These are phyloP conservation scores for Gobius niger DNA, from an alignment of 2,113 vertebrate genomes.

Conservation along the genomic window DNA sequence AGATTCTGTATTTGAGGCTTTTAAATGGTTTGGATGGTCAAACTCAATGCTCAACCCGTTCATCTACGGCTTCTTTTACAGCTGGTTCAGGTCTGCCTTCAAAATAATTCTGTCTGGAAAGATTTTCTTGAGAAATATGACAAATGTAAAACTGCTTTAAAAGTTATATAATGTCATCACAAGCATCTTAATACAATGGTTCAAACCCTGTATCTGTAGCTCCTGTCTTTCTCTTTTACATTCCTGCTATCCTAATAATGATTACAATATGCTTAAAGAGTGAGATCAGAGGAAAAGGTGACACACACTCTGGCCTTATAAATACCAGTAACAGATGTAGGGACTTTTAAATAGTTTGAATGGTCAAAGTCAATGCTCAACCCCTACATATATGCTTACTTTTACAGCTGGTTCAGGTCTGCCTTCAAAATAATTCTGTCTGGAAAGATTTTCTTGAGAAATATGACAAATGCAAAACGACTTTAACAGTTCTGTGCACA, in stretches of 20 bases:
- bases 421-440: constrained; percentile 15
- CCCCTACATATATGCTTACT: constrained; percentile 45
- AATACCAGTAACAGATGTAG: constrained; percentile 8
- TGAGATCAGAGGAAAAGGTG: constrained; percentile 27
- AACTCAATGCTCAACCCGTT: too few relatives aligned
- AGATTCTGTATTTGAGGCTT: constrained; percentile 5
- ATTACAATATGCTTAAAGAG: constrained; percentile 23
- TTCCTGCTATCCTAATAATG: constrained; percentile 26
- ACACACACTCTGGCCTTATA: constrained; percentile 21
- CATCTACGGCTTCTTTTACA: constrained; percentile 45
- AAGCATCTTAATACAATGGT: background rate
- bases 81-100: constrained; percentile 37
- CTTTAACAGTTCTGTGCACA: too few relatives aligned
- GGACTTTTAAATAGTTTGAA: constrained; percentile 24
- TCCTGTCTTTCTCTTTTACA: constrained; percentile 10
- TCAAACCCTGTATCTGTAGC: background rate
- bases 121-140: constrained; percentile 26
- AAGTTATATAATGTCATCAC: background rate
- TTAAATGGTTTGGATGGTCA: too few relatives aligned
- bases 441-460: too few relatives aligned
- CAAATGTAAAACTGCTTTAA: constrained; percentile 21
- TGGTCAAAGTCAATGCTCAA: constrained; percentile 39
- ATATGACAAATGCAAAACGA: too few relatives aligned
- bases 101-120: constrained; percentile 38
- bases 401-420: constrained; percentile 40